Evolutionary conservation across 2,797 vertebrate genomes (phyloP).

Genomic region (Chrysocyon brachyurus): DNA sequence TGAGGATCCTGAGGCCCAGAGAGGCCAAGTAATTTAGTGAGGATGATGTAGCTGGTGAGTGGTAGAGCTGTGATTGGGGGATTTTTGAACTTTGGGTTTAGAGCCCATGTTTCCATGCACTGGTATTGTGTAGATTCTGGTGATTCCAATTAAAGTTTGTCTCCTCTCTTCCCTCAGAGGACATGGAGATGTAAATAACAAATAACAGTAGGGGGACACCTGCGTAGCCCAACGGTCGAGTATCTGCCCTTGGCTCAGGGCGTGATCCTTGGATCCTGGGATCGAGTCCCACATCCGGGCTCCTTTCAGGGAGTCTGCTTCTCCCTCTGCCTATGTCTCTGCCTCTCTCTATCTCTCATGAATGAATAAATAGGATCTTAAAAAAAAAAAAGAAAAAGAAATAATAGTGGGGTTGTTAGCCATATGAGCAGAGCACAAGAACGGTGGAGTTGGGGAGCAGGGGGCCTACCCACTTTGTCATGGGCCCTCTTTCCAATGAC

Average conservation of each 20-base stretch:
- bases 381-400: not conserved
- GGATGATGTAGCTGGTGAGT: not conserved
- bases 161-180: not conserved
- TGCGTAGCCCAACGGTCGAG: too few species aligned
- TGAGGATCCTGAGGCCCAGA: not conserved
- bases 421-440: not conserved
- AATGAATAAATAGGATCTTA: too few species aligned
- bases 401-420: not conserved
- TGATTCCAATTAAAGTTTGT: not conserved
- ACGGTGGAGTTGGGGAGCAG: not conserved
- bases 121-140: not conserved
- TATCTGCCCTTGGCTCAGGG: too few species aligned
- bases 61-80: not conserved
- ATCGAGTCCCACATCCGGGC: too few species aligned
- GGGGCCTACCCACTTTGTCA: not conserved
- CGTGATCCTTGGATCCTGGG: too few species aligned
- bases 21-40: not conserved
- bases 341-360: too few species aligned
- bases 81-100: not conserved
- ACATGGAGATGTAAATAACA: not conserved
- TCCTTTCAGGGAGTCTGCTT: too few species aligned
- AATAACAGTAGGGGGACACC: not conserved
- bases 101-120: not conserved
- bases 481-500: not conserved
- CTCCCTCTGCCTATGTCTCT: too few species aligned